These are phyloP conservation scores for Cotesia glomerata DNA, from an alignment of 1,140 invertebrate genomes.

Conservation along the genomic window DNA sequence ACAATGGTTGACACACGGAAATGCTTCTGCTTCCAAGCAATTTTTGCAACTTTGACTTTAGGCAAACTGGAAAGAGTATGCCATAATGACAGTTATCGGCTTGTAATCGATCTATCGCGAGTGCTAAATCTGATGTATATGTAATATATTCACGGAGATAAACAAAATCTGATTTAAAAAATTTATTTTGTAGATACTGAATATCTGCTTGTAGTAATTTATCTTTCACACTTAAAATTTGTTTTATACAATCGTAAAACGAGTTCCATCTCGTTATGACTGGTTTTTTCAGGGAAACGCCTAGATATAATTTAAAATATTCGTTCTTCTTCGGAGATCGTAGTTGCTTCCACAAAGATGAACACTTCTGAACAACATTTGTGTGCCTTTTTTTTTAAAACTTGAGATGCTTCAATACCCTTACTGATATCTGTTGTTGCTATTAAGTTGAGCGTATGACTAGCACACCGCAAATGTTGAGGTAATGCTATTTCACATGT, in stretches of 20 bases:
- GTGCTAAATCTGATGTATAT: neutral
- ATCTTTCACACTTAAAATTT: constrained; percentile 6
- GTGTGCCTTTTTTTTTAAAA: neutral
- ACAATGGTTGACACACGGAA: no score
- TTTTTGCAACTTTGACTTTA: no score
- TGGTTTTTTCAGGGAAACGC: neutral
- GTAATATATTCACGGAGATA: constrained; percentile 17
- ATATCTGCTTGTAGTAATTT: neutral
- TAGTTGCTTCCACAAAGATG: neutral
- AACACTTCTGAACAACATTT: neutral
- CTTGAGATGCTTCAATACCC: neutral
- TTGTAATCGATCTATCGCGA: no score
- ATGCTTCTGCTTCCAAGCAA: no score
- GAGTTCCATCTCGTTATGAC: constrained; percentile 35
- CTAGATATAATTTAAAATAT: neutral
- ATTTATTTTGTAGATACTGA: neutral
- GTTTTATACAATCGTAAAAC: constrained; percentile 27
- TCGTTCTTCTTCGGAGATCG: neutral
- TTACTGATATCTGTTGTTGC: constrained; percentile 1
- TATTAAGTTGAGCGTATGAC: constrained; percentile 1
- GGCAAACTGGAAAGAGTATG: no score
- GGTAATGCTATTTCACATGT: neutral
- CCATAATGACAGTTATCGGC: no score
- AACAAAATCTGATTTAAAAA: neutral
- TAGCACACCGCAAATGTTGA: neutral